Conservation (phyloP, 1,140 invertebrate genomes). For the Zaprionus taronus region DNA sequence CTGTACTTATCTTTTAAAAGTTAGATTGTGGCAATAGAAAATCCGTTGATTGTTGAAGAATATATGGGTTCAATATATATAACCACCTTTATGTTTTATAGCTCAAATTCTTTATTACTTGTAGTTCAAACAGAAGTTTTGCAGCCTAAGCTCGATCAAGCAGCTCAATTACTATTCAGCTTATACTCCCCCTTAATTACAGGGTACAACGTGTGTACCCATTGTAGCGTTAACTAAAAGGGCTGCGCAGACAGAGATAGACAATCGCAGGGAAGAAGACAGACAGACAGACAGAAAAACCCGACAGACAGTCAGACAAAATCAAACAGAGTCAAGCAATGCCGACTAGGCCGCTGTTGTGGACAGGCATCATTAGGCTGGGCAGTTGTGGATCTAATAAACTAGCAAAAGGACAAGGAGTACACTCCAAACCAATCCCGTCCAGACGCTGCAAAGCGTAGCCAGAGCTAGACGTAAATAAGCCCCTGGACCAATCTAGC, state of each 20-base stretch:
- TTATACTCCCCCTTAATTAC: neutral
- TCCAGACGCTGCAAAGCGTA: conserved; percentile 15
- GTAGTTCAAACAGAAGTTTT: neutral
- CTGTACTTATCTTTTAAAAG: too few species aligned
- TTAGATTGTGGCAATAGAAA: too few species aligned
- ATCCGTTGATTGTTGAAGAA: too few species aligned
- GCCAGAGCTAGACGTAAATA: conserved; percentile 45
- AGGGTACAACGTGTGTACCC: conserved; percentile 27
- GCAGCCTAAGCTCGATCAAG: too few species aligned
- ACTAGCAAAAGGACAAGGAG: conserved; percentile 44
- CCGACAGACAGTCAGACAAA: conserved; percentile 9
- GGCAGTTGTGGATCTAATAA: conserved; percentile 67
- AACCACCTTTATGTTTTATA: too few species aligned
- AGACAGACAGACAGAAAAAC: conserved; percentile 4
- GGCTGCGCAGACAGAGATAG: conserved; percentile 23
- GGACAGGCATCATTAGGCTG: conserved; percentile 72
- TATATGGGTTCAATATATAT: too few species aligned
- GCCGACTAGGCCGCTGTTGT: conserved; percentile 50
- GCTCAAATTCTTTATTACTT: too few species aligned
- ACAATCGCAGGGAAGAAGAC: conserved; percentile 5
- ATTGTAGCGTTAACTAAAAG: conserved; percentile 68
- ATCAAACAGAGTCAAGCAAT: conserved; percentile 46
- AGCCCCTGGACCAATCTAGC: conserved; percentile 54
- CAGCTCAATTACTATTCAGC: neutral
- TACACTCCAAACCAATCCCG: conserved; percentile 2